phyloP scores from a whole-genome alignment of 2,888 invertebrate species.

The Syrphus vitripennis region DNA sequence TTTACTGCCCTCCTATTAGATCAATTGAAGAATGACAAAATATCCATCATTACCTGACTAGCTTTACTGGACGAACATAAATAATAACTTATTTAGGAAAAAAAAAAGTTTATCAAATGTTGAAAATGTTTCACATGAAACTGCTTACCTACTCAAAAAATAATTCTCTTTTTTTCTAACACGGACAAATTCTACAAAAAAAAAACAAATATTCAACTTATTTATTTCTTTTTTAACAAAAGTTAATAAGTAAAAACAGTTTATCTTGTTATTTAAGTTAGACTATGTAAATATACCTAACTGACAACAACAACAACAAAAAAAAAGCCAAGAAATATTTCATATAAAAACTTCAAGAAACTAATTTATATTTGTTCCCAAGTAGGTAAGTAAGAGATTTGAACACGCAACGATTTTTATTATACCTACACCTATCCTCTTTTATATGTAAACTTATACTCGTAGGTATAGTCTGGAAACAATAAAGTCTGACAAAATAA shows the following conservation, averaged over 20 bases:
- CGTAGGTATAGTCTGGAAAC: neutral
- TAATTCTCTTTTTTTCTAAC: neutral
- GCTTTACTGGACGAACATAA: no score
- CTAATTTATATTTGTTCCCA: neutral
- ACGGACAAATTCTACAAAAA: neutral
- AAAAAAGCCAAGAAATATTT: neutral
- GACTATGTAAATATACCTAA: neutral
- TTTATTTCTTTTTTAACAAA: no score
- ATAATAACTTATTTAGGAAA: no score
- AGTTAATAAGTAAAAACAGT: neutral
- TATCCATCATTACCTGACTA: no score
- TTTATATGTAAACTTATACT: no score
- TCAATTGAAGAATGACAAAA: no score
- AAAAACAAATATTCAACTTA: neutral
- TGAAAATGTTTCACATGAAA: no score
- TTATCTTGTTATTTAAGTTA: neutral
- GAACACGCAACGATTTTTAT: neutral
- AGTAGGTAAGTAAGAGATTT: neutral
- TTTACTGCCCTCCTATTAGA: no score
- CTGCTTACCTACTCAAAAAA: no score
- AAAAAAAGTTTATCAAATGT: no score
- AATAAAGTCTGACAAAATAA: neutral
- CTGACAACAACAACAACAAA: no score
- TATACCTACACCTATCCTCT: neutral
- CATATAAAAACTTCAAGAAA: slow-evolving; percentile 20